phyloP scores from a whole-genome alignment of 2,797 vertebrate species.

The Channa striata region DNA sequence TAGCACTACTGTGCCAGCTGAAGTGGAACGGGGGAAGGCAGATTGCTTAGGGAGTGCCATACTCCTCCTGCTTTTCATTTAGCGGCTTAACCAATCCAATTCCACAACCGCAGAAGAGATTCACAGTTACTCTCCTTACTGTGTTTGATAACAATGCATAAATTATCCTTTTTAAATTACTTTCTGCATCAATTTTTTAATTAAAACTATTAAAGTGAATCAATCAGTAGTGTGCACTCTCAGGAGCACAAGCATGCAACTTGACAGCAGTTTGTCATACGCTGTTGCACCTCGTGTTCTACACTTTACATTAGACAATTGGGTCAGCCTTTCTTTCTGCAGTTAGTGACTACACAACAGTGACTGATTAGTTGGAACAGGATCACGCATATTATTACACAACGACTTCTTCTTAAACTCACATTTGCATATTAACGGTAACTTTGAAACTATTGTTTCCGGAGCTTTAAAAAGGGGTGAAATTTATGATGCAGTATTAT shows the following conservation, averaged over 20 bases:
- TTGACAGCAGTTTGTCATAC: slow-evolving; percentile 55
- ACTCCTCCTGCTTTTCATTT: slow-evolving; percentile 81
- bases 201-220: slow-evolving; percentile 73
- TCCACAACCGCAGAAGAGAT: slow-evolving; percentile 59
- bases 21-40: slow-evolving; percentile 79
- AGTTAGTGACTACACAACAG: slow-evolving; percentile 15
- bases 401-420: neutral
- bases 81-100: slow-evolving; percentile 81
- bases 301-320: slow-evolving; percentile 53
- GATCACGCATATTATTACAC: neutral
- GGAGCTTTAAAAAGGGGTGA: neutral
- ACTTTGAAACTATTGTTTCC: neutral
- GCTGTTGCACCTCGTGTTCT: slow-evolving; percentile 22
- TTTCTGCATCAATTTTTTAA: slow-evolving; percentile 67
- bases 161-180: slow-evolving; percentile 75
- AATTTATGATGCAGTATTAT: neutral
- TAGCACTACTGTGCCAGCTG: slow-evolving; percentile 75
- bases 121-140: slow-evolving; percentile 57
- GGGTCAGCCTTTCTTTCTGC: slow-evolving; percentile 17
- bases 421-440: neutral
- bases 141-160: slow-evolving; percentile 72
- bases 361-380: slow-evolving; percentile 24
- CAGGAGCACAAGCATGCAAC: slow-evolving; percentile 50
- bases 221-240: slow-evolving; percentile 53
- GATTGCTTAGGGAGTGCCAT: slow-evolving; percentile 76